Evolutionary conservation across 37 sponge, comb jelly and placozoan genomes (phyloP), one percentile per base, ranked within the genome.

Genomic region (Crambe crambe): DNA sequence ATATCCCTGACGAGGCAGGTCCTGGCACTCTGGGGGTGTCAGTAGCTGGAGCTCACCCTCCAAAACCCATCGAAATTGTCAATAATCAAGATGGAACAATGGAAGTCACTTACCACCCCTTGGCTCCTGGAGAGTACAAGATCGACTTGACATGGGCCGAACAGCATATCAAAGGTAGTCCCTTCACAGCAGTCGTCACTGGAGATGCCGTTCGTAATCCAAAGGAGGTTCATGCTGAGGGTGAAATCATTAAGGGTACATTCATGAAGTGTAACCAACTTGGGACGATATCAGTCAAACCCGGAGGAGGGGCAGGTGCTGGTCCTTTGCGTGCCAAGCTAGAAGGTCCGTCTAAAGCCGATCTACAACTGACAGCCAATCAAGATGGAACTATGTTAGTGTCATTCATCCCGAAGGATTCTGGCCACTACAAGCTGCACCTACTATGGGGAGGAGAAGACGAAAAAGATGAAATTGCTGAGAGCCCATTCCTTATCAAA

Each of bases 311-410:
- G 3, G 73, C 91, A 2, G 95, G 95, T 5, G 85, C 95, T 0
- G 95, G 95, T 17, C 95, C 95, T 23, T 69, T 94, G 6, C 87
- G 95, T 63, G 95, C 95, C n/a, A 86, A 86, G 47, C 59, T 86
- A 22, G 91, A 90, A 58, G 95, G 95, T 15, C 88, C 88, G 0
- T 47, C 80, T 18, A 94, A 90, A 73, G 90, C 87, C 1, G 95
- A 89, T 22, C 75, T 94, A 38, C 58, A 86, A 41, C 75, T 94
- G 30, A 58, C 87, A 23, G 73, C 37, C 26, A 80, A 75, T 34
- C 40, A 59, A 59, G 81, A 87, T 56, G 82, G 84, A 0, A 94
- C 79, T 2, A 80, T 94, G 60, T 79, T 80, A 5, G 95, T 89
- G 17, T 94, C 95, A 0, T 89, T 94, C 76, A 27, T 78, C 39